phyloP scores from a whole-genome alignment of 2,113 vertebrate genomes.

The Trinectes maculatus region DNA sequence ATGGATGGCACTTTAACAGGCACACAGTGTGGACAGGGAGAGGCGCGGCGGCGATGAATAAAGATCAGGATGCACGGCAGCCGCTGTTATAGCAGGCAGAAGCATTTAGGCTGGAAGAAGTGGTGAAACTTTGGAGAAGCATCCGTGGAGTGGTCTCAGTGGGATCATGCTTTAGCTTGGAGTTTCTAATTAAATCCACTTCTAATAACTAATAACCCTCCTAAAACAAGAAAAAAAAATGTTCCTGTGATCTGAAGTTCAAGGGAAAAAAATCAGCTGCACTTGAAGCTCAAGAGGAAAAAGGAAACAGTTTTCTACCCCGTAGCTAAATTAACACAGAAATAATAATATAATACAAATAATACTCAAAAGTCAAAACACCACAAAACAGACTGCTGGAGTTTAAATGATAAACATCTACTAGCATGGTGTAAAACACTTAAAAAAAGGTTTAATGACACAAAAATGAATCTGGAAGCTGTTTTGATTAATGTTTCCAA shows the following conservation, averaged over 20 bases:
- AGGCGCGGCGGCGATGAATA: constrained; percentile 38
- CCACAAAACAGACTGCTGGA: too few species aligned
- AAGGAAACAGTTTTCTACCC: not conserved
- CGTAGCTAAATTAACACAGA: not conserved
- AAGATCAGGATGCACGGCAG: constrained; percentile 42
- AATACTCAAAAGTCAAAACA: too few species aligned
- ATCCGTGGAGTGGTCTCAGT: not conserved
- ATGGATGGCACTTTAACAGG: constrained; percentile 54
- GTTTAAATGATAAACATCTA: too few species aligned
- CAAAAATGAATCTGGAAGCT: too few species aligned
- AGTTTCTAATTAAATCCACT: constrained; percentile 34
- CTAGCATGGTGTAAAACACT: too few species aligned
- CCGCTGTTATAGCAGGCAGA: constrained; percentile 25
- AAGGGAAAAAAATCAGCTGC: not conserved
- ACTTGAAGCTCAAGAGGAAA: constrained; percentile 5
- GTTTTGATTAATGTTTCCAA: too few species aligned
- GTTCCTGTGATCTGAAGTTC: constrained; percentile 1
- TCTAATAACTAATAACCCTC: too few species aligned
- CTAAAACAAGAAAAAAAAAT: not conserved
- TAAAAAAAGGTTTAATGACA: too few species aligned
- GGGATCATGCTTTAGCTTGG: constrained; percentile 1
- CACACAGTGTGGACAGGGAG: constrained; percentile 18
- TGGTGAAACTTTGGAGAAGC: constrained; percentile 16
- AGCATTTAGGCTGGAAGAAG: constrained; percentile 31
- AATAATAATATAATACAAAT: too few species aligned